A percentile compares a stretch with the other conserved stretches of the same genome.
These are phyloP conservation scores for Crotalus horridus DNA, from an alignment of 2,113 vertebrate species.

Conservation along the genomic window DNA sequence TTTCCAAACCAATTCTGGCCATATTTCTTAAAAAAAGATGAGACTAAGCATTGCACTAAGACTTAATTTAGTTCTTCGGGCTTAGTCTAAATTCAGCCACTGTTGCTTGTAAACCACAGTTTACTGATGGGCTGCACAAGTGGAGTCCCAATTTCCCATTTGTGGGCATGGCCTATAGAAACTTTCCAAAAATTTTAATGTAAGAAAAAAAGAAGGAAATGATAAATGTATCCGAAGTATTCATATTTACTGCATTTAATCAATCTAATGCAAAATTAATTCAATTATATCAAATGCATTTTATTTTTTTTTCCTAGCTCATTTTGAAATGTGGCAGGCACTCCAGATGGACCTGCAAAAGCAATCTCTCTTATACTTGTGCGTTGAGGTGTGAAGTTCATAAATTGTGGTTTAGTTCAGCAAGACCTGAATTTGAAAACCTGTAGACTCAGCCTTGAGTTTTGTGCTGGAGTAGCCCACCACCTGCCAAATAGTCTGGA, in stretches of 20 bases:
- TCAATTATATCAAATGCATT: not conserved
- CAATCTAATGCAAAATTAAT: not conserved
- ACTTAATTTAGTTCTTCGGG: not conserved
- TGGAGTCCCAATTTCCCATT: not conserved
- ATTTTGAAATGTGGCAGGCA: not conserved
- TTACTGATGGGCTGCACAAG: not conserved
- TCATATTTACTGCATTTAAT: not conserved
- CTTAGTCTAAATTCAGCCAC: not conserved
- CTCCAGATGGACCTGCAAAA: not conserved
- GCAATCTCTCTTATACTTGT: not conserved
- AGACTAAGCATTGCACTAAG: not conserved
- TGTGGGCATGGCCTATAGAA: too few species aligned
- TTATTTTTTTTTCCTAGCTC: not conserved
- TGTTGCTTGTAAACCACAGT: not conserved
- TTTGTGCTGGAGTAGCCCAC: not conserved
- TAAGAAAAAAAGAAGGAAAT: not conserved
- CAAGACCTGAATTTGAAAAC: not conserved
- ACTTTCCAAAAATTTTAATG: not conserved
- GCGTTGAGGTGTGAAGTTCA: not conserved
- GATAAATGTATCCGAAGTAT: not conserved
- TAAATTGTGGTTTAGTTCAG: not conserved
- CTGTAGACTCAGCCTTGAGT: not conserved
- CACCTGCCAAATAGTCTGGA: not conserved
- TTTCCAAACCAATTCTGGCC: not conserved
- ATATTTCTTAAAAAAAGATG: not conserved